These are phyloP conservation scores for Pterostichus madidus DNA, from an alignment of 2,888 invertebrate species.

Conservation along the genomic window DNA sequence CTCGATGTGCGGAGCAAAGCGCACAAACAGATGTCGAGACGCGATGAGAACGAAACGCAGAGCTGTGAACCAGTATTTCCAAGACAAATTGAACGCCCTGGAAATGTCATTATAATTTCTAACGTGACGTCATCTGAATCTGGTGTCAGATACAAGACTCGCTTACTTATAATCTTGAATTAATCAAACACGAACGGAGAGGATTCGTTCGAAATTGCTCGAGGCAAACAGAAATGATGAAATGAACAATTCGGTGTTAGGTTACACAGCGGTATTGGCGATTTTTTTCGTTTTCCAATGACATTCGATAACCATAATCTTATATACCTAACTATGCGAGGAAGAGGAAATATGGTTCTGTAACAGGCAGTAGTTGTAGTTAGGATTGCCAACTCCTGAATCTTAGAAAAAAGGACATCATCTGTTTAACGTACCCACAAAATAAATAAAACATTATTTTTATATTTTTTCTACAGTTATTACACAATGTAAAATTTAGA, in stretches of 20 bases:
- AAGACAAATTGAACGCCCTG: slow-evolving; percentile 56
- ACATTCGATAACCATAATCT: background rate
- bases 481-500: no score
- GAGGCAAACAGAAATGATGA: slow-evolving; percentile 17
- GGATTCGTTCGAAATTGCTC: slow-evolving; percentile 21
- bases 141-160: slow-evolving; percentile 60
- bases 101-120: slow-evolving; percentile 62
- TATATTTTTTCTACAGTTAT: no score
- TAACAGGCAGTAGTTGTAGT: no score
- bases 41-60: background rate
- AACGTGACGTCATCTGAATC: slow-evolving; percentile 44
- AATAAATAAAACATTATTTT: no score
- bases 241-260: slow-evolving; percentile 9
- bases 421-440: no score
- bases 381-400: no score
- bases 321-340: no score
- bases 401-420: no score
- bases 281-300: background rate
- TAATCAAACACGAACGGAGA: slow-evolving; percentile 38
- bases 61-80: background rate
- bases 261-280: background rate
- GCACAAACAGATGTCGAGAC: slow-evolving; percentile 46
- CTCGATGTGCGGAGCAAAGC: slow-evolving; percentile 26
- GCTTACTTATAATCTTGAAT: slow-evolving; percentile 57
- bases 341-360: no score